Evolutionary conservation across 1,140 invertebrate genomes (phyloP), one percentile per base, ranked within the genome.

Genomic region (Diorhabda carinulata): DNA sequence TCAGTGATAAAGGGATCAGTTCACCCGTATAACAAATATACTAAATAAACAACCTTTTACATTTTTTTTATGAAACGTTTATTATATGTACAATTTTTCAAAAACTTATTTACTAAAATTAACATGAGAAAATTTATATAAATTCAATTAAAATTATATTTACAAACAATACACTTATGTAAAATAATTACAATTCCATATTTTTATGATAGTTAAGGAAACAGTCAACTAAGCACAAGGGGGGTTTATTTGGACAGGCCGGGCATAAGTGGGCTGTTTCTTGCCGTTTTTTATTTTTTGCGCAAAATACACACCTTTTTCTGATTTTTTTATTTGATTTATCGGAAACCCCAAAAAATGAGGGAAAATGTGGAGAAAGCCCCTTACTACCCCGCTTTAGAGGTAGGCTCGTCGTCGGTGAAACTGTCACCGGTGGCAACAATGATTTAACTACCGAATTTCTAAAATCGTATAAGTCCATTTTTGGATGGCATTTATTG

Each of bases 401-500:
- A 56, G 9, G 45, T 42, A 25, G n/a, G 43, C 47, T 5, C 56
- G 5, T 64, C 9, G 1, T 25, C 25, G 40, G 57, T 66, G 25
- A 7, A 6, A n/a, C 5, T 60, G 6, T 47, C 10, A 5, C 56
- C 8, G 41, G 25, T 7, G 52, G 25, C 42, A 60, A 66, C 25
- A 66, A 43, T 43, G 42, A 42, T 66, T 59, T 43, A 9, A 66
- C 9, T 9, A 67, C 8, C 59, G n/a, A 4, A 7, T 43, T 41
- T 43, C 67, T 41, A 62, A 61, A 69, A 4, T 61, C 57, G 25
- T 72, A 66, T 25, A 69, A 42, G 43, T 41, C 8, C 43, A 61
- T 25, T 57, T 43, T 62, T 41, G 41, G 67, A 43, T 25, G 41
- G 5, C 42, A 56, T 42, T 67, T 52, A 59, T 66, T 63, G 10